Conservation (phyloP, 1,140 invertebrate genomes). For the Thaumatotibia leucotreta region DNA sequence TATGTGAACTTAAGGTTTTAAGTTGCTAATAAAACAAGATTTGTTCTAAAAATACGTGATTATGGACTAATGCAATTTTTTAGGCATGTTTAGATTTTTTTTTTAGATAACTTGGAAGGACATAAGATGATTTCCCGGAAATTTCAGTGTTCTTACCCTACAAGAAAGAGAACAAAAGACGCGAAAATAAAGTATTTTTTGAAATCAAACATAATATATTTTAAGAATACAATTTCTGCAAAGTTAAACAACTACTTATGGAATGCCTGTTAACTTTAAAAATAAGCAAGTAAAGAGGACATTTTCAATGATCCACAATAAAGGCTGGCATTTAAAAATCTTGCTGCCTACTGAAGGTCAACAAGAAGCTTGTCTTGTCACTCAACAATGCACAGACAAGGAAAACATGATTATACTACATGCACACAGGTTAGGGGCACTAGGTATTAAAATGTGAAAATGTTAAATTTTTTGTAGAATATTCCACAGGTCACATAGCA, state of each 20-base stretch:
- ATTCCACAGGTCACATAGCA: constrained; percentile 11
- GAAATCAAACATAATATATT: no score
- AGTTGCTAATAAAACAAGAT: no score
- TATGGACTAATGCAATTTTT: no score
- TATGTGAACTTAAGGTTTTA: no score
- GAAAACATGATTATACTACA: background rate
- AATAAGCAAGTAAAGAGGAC: background rate
- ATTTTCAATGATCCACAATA: constrained; percentile 6
- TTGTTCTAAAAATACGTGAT: no score
- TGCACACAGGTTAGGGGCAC: background rate
- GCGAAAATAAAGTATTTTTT: no score
- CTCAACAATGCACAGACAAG: background rate
- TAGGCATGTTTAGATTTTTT: no score
- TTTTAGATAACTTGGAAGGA: no score
- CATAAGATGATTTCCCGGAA: no score
- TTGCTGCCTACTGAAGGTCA: constrained; percentile 5
- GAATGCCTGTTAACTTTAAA: background rate
- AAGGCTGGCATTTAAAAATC: constrained; percentile 1
- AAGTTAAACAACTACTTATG: background rate
- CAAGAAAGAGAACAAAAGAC: no score
- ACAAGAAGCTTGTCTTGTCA: background rate
- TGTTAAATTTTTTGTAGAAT: background rate
- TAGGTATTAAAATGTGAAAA: background rate
- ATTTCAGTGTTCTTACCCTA: no score
- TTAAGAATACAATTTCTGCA: background rate